Evolutionary conservation across 2,113 vertebrate genomes (phyloP), one percentile per base, ranked within the genome.

Genomic region (Brachirus orientalis): DNA sequence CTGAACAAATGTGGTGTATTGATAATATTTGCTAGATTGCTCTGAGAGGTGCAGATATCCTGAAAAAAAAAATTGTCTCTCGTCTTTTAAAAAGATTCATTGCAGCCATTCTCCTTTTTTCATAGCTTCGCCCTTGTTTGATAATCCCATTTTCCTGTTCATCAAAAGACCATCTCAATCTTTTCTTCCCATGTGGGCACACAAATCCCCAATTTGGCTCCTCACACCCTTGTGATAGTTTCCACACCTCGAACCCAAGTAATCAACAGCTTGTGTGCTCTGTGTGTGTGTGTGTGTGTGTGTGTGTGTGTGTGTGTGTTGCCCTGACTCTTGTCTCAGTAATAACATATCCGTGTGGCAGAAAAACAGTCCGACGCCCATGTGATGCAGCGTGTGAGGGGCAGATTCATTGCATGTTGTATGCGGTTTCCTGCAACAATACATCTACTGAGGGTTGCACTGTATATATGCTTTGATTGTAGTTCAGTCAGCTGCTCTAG

Each of bases 221-320:
- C 43, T 64, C 71, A 52, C 73, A 69, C 65, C 56, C 41, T n/a
- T 14, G 80, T 83, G 80, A 55, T 55, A 82, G 37, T 76, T 87
- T 77, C 65, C 54, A 66, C 77, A 83, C 79, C 63, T 69, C 46
- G 11, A 67, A 36, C 54, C 64, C 41, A 77, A 79, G 69, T 36
- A 63, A 83, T 85, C 64, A 75, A 60, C 72, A 59, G 36, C 66
- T n/a, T n/a, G n/a, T n/a, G n/a, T n/a, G n/a, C n/a, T n/a, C n/a
- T n/a, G n/a, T n/a, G n/a, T n/a, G n/a, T n/a, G n/a, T n/a, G n/a
- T n/a, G n/a, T n/a, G n/a, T n/a, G n/a, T n/a, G n/a, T n/a, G n/a
- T n/a, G n/a, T n/a, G n/a, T 40, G 9, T 40, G 38, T 8, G 38
- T 40, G n/a, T n/a, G n/a, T 35, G 43, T 38, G 51, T 13, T 28